Evolutionary conservation across 2,113 vertebrate genomes (phyloP).

Genomic region (Eira barbara): DNA sequence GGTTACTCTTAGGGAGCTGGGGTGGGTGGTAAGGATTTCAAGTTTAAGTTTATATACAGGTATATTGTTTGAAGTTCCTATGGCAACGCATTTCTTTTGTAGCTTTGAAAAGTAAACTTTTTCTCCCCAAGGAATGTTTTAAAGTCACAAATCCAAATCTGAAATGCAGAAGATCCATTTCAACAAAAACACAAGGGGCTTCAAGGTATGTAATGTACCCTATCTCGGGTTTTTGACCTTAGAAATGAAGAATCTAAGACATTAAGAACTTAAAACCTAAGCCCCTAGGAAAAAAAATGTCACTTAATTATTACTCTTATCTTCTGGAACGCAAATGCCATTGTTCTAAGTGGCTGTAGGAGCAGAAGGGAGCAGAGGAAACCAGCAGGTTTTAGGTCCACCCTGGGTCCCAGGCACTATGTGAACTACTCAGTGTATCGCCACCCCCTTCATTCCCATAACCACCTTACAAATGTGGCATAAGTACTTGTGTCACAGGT

Average conservation of each 20-base stretch:
- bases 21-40: background rate
- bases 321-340: background rate
- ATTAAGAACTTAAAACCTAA: background rate
- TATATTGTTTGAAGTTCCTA: background rate
- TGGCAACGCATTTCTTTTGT: background rate
- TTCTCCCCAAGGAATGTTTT: background rate
- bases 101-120: background rate
- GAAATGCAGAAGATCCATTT: background rate
- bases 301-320: background rate
- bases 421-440: background rate
- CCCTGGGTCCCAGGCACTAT: background rate
- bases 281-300: background rate
- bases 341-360: background rate
- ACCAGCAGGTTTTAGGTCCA: background rate
- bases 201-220: background rate
- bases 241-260: background rate
- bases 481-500: background rate
- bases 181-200: background rate
- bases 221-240: background rate
- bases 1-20: background rate
- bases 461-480: background rate
- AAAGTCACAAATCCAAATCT: background rate
- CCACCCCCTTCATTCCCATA: background rate
- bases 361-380: background rate
- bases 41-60: background rate